Evolutionary conservation across 2,113 vertebrate species (phyloP).

Genomic region (Cathartes aura): DNA sequence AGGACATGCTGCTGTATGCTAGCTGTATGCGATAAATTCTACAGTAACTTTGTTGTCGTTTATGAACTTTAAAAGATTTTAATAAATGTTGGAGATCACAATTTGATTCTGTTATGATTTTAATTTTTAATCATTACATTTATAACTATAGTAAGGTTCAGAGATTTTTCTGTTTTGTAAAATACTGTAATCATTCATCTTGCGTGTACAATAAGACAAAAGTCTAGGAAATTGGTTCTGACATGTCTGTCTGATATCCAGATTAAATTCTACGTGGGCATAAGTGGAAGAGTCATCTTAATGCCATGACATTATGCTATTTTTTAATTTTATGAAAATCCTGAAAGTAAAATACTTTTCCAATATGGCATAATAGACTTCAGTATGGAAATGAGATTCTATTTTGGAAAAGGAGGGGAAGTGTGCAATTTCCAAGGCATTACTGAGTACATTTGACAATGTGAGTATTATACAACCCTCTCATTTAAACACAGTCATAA

Average conservation of each 20-base stretch:
- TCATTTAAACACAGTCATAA: conserved; percentile 70
- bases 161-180: conserved; percentile 63
- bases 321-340: conserved; percentile 62
- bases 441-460: conserved; percentile 69
- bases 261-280: conserved; percentile 34
- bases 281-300: conserved; percentile 53
- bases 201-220: conserved; percentile 57
- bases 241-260: conserved; percentile 41
- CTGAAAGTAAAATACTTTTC: conserved; percentile 53
- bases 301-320: conserved; percentile 52
- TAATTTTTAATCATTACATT: conserved; percentile 72
- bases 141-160: conserved; percentile 22
- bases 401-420: conserved; percentile 61
- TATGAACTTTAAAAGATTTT: conserved; percentile 85
- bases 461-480: conserved; percentile 71
- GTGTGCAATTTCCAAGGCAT: conserved; percentile 66
- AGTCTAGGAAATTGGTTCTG: conserved; percentile 60
- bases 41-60: conserved; percentile 85
- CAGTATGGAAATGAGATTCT: conserved; percentile 68
- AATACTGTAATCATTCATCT: conserved; percentile 60
- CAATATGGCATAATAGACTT: conserved; percentile 70
- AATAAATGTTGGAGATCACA: conserved; percentile 85
- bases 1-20: conserved; percentile 85
- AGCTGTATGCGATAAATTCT: conserved; percentile 84
- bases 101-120: conserved; percentile 78